Percentiles rank a stretch among this genome's conserved stretches.
These are phyloP conservation scores for Habrosyne pyritoides DNA, from an alignment of 2,888 invertebrate species.

Conservation along the genomic window DNA sequence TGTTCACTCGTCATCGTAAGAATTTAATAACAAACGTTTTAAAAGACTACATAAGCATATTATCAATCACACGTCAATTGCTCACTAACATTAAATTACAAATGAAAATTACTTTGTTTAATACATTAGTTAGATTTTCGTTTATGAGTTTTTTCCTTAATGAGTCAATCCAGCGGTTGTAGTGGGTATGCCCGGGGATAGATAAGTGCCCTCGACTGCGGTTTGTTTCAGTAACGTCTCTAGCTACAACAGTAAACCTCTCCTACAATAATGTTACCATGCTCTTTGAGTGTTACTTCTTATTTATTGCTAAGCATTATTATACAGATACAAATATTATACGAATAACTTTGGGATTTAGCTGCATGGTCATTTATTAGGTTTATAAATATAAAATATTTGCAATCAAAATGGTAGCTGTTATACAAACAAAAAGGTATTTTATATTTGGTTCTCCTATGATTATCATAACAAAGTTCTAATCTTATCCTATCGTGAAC, in stretches of 20 bases:
- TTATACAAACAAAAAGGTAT: background rate
- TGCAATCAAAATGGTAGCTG: background rate
- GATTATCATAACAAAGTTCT: background rate
- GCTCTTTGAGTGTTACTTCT: conserved; percentile 23
- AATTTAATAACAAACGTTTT: conserved; percentile 19
- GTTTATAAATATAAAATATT: background rate
- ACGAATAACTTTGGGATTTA: conserved; percentile 11
- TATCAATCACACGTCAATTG: conserved; percentile 38
- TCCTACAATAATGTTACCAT: conserved; percentile 28
- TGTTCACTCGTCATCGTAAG: background rate
- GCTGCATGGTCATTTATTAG: conserved; percentile 7
- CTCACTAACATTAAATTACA: conserved; percentile 51
- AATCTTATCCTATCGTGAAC: background rate
- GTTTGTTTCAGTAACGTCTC: conserved; percentile 12
- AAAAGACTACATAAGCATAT: conserved; percentile 15
- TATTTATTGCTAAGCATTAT: conserved; percentile 36
- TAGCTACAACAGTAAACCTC: conserved; percentile 35
- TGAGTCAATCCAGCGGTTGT: conserved; percentile 61
- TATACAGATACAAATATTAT: conserved; percentile 7
- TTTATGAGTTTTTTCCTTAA: conserved; percentile 61
- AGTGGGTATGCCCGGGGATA: conserved; percentile 51
- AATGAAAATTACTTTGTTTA: conserved; percentile 54
- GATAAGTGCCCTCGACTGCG: conserved; percentile 42
- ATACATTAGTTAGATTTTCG: conserved; percentile 42
- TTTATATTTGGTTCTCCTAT: background rate